A percentile compares a stretch with the other conserved stretches of the same genome.
These are phyloP conservation scores for Pipistrellus pipistrellus DNA, from an alignment of 2,797 vertebrate species.

Conservation along the genomic window DNA sequence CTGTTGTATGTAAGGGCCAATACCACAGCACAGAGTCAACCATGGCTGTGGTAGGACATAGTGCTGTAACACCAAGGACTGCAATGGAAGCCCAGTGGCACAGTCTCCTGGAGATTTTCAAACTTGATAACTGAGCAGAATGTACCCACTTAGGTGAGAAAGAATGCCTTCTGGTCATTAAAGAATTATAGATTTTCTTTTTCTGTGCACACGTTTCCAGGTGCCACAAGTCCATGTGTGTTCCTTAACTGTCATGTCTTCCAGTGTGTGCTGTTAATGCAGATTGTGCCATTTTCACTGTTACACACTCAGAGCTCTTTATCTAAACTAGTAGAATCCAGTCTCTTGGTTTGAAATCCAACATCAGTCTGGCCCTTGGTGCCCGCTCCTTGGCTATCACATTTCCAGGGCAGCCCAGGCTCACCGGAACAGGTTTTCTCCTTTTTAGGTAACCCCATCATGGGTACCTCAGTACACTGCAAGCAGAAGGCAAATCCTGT, in stretches of 20 bases:
- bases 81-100: conserved; percentile 98
- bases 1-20: conserved; percentile 96
- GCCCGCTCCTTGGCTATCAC: conserved; percentile 49
- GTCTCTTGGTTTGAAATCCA: conserved; percentile 8
- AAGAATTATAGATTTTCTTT: conserved; percentile 66
- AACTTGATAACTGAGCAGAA: conserved; percentile 92
- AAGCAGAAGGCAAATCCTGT: not conserved
- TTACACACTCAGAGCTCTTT: conserved; percentile 46
- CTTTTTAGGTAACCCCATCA: not conserved
- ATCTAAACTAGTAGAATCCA: conserved; percentile 39
- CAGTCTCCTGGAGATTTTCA: conserved; percentile 94
- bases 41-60: conserved; percentile 95
- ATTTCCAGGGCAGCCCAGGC: conserved; percentile 64
- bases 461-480: not conserved
- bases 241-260: conserved; percentile 63
- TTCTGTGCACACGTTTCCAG: conserved; percentile 78
- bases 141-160: conserved; percentile 90
- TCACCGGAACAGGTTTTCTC: conserved; percentile 73
- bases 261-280: not conserved
- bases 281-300: conserved; percentile 63
- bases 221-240: conserved; percentile 67
- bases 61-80: conserved; percentile 95
- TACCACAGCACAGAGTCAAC: conserved; percentile 98
- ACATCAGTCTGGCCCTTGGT: conserved; percentile 37
- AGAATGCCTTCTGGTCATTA: conserved; percentile 65